phyloP scores from a whole-genome alignment of 2,113 vertebrate species.

The Sterrhoptilus dennistouni region DNA sequence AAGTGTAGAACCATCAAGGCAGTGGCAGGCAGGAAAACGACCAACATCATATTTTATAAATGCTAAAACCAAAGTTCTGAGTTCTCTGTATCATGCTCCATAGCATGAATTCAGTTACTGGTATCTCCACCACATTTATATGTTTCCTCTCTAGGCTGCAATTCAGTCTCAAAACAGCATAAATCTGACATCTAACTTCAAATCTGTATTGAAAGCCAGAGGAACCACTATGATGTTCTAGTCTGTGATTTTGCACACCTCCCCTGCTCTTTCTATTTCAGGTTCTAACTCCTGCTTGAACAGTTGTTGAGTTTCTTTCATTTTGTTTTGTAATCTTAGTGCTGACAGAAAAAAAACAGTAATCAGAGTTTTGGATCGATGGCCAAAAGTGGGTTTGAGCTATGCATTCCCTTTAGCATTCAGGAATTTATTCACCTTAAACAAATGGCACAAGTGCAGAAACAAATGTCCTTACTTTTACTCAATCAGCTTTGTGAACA shows the following conservation, averaged over 20 bases:
- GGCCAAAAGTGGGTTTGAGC: neutral
- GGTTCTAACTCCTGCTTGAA: neutral
- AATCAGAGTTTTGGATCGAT: neutral
- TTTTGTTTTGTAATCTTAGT: neutral
- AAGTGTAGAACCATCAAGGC: neutral
- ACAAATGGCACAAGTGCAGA: neutral
- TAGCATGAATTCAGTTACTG: neutral
- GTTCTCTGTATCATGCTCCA: neutral
- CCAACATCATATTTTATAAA: neutral
- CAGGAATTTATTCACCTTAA: neutral
- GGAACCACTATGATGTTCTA: neutral
- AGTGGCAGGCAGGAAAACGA: rapidly evolving
- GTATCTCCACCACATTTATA: neutral
- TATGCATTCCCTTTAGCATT: neutral
- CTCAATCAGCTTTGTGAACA: neutral
- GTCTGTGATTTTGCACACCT: neutral
- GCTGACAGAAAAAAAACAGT: neutral
- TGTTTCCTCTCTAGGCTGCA: neutral
- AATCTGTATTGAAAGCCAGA: neutral
- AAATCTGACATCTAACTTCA: neutral
- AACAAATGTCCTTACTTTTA: neutral
- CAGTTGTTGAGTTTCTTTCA: neutral
- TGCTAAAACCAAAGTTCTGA: neutral
- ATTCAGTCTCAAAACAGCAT: neutral
- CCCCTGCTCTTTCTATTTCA: neutral